Percentiles rank a stretch among this genome's conserved stretches.
phyloP scores from a whole-genome alignment of 2,888 invertebrate species.

The Mesorhabditis spiculigera region DNA sequence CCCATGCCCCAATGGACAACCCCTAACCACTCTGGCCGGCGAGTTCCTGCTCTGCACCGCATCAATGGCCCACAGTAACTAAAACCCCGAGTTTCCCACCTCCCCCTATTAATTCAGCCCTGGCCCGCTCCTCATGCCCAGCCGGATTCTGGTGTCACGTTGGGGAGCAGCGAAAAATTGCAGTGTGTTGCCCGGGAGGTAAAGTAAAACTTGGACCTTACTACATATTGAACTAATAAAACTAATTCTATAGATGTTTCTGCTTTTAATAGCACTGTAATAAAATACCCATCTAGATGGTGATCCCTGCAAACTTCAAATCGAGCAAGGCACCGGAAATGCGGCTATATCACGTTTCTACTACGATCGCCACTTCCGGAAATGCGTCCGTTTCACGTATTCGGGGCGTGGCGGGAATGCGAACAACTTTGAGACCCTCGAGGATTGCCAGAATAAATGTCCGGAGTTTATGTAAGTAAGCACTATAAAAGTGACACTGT shows the following conservation, averaged over 20 bases:
- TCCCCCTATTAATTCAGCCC: slow-evolving; percentile 1
- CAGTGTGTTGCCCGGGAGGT: slow-evolving; percentile 1
- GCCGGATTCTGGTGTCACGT: slow-evolving; percentile 48
- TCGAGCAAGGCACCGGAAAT: slow-evolving; percentile 4
- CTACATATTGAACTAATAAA: not conserved
- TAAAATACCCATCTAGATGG: not conserved
- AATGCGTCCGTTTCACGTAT: slow-evolving; percentile 38
- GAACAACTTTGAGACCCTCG: slow-evolving; percentile 29
- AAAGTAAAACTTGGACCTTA: not conserved
- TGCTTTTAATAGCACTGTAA: not conserved
- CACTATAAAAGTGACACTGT: not conserved
- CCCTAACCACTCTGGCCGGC: slow-evolving; percentile 38
- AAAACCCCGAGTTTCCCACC: not conserved
- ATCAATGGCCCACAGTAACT: slow-evolving; percentile 24
- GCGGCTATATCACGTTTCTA: not conserved
- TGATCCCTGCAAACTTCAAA: slow-evolving; percentile 3
- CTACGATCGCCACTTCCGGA: not conserved
- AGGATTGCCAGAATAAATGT: slow-evolving; percentile 32
- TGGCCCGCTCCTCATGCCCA: slow-evolving; percentile 23
- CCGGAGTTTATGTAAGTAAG: slow-evolving; percentile 15
- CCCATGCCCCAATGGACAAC: slow-evolving; percentile 50
- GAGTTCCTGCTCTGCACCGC: slow-evolving; percentile 41
- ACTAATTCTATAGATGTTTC: too few species aligned
- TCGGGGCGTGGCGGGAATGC: slow-evolving; percentile 32
- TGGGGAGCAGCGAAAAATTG: slow-evolving; percentile 23